Base-by-base conservation (phyloP, 2,797 vertebrate genomes). In the Bufotes viridis region DNA sequence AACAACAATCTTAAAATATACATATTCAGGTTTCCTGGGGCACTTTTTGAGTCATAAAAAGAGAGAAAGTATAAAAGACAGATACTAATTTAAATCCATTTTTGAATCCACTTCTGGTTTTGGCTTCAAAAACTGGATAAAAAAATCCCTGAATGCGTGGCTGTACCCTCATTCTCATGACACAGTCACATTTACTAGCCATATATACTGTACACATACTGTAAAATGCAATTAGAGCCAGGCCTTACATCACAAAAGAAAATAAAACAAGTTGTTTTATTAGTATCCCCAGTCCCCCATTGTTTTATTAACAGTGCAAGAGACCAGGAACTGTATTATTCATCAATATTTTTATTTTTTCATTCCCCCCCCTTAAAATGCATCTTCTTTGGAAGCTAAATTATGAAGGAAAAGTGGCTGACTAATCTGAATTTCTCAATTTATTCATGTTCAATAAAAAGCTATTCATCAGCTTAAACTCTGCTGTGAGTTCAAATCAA, bases 381-480 rank as follows among this genome's bases (percentile, higher is more conserved):
- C 90, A 93, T 95, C 93, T 93, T 94, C 94, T 93, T 82, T 92
- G 69, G 87, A 92, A 95, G 95, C 93, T 92, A 94, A 95, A 95
- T 96, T 94, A 95, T 94, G 93, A 94, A 63, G 84, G 92, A 94
- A 94, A 96, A 96, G 92, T 93, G 92, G 96, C 96, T 97, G 96
- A 97, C 95, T 97, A 96, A 96, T 97, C 94, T 94, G 92, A 94
- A 96, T 95, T 96, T 95, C 91, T 94, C 96, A 97, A 96, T 96
- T 93, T 96, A 97, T 97, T 97, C 96, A 94, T 93, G 95, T 95
- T 97, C 96, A 96, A 95, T 97, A 95, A 96, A 95, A 97, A 96
- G 93, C 95, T 96, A 95, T 97, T 96, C 96, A 97, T 97, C 96
- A 96, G 95, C 92, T 91, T 96, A 96, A 96, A 96, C 92, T 94